phyloP scores from a whole-genome alignment of 2,113 vertebrate species.

The Ctenomys sociabilis region DNA sequence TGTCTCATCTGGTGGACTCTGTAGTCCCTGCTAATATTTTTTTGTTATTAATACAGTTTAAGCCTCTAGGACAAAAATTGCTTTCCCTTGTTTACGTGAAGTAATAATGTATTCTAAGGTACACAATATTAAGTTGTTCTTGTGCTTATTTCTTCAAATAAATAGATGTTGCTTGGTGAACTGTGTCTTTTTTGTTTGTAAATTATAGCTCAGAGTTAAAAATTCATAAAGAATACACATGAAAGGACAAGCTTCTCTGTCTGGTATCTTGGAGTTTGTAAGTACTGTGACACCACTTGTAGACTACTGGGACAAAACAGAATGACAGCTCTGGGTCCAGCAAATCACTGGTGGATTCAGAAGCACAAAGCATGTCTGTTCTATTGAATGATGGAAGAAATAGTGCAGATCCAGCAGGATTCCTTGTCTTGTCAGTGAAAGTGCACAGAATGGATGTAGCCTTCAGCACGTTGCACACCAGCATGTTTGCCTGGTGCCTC shows the following conservation, averaged over 20 bases:
- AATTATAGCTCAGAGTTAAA: background rate
- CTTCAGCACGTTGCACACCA: background rate
- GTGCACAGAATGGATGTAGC: background rate
- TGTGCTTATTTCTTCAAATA: slow-evolving; percentile 40
- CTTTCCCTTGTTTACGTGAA: slow-evolving; percentile 31
- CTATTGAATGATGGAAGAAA: background rate
- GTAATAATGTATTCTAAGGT: background rate
- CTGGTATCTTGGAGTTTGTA: background rate
- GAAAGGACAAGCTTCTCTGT: background rate
- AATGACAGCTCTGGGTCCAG: background rate
- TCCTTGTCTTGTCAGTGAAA: background rate
- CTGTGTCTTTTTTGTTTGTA: background rate
- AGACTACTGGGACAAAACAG: background rate
- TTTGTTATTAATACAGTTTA: background rate
- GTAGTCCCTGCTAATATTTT: background rate
- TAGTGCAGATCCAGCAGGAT: background rate
- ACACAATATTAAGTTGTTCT: background rate
- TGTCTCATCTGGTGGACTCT: background rate
- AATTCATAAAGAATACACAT: background rate
- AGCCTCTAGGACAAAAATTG: background rate
- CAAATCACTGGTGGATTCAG: background rate
- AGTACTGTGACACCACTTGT: background rate
- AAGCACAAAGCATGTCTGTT: background rate
- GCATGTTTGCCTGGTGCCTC: background rate
- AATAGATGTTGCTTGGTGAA: background rate